phyloP scores from a whole-genome alignment of 2,888 invertebrate species.

The Sepiola atlantica region DNA sequence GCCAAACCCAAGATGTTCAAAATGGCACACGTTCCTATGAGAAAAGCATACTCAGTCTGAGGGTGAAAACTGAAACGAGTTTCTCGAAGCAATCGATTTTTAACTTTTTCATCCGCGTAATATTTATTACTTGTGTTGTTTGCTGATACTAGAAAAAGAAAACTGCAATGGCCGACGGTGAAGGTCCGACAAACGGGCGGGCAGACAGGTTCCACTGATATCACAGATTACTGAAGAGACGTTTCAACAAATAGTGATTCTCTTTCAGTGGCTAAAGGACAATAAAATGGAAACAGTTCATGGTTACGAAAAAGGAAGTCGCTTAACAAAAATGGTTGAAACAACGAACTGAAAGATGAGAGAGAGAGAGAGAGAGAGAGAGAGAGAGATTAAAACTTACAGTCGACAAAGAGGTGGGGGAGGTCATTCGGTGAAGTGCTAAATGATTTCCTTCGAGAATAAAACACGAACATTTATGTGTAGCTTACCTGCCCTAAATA shows the following conservation, averaged over 20 bases:
- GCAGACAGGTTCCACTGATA: neutral
- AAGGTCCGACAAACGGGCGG: neutral
- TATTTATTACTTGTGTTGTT: neutral
- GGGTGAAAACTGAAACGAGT: neutral
- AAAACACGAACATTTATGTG: no score
- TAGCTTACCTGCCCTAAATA: no score
- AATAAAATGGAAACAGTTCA: slow-evolving; percentile 9
- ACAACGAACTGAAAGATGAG: neutral
- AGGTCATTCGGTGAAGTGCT: no score
- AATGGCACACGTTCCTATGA: no score
- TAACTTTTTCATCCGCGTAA: neutral
- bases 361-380: neutral
- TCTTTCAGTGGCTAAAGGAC: neutral
- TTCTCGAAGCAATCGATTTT: neutral
- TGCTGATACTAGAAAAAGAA: neutral
- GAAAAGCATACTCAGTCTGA: neutral
- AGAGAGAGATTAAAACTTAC: no score
- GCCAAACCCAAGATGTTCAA: no score
- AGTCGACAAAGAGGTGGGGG: no score
- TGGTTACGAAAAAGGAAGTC: neutral
- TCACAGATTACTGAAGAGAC: neutral
- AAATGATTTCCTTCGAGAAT: no score
- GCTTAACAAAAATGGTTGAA: neutral
- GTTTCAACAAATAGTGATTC: neutral
- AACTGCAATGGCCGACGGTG: neutral